Percentiles rank a stretch among this genome's conserved stretches.
Evolutionary conservation across 2,797 vertebrate species (phyloP).

Genomic region (Sarcoramphus papa): DNA sequence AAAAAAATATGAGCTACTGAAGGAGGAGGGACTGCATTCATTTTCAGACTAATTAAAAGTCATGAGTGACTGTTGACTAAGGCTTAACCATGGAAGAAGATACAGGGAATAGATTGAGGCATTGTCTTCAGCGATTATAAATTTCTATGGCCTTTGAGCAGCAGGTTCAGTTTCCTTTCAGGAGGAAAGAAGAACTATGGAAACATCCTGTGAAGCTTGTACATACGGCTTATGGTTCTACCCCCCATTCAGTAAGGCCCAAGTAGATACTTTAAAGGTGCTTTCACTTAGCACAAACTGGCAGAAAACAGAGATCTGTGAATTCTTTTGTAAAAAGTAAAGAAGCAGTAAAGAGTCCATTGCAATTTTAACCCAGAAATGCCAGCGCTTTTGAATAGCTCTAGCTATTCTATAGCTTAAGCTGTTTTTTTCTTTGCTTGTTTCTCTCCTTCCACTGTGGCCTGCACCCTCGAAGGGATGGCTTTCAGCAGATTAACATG

Average conservation of each 20-base stretch:
- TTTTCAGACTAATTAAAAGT: slow-evolving; percentile 33
- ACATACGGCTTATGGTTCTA: not conserved
- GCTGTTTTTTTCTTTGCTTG: not conserved
- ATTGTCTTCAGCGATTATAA: not conserved
- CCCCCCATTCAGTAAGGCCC: not conserved
- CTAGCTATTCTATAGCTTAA: not conserved
- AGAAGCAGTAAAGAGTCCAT: not conserved
- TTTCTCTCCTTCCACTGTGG: not conserved
- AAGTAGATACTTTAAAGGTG: not conserved
- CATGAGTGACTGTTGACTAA: not conserved
- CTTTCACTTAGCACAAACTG: not conserved
- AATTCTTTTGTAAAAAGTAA: not conserved
- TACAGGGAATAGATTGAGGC: not conserved
- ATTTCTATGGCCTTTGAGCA: not conserved
- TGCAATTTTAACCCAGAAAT: not conserved
- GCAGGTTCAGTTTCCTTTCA: not conserved
- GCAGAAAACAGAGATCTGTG: not conserved
- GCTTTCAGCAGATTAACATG: not conserved
- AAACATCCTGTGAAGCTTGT: not conserved
- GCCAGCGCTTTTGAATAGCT: not conserved
- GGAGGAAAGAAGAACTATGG: not conserved
- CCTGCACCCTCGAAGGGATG: not conserved
- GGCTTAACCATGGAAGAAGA: not conserved
- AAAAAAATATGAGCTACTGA: not conserved
- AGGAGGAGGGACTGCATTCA: not conserved